A percentile compares a stretch with the other conserved stretches of the same genome.
phyloP scores from a whole-genome alignment of 1,140 invertebrate species.

The Melitaea cinxia region DNA sequence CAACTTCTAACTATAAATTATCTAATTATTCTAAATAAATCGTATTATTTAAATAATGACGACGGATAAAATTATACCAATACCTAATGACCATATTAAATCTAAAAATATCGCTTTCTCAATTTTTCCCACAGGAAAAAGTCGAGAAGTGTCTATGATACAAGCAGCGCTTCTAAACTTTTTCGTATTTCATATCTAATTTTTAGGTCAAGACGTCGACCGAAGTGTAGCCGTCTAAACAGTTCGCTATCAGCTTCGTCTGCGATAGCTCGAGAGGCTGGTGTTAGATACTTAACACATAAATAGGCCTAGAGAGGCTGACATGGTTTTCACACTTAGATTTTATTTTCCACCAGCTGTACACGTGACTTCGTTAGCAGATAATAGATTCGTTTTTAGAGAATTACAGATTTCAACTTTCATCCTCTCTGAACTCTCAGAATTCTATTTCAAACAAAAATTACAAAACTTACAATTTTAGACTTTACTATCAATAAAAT shows the following conservation, averaged over 20 bases:
- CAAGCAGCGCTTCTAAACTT: not conserved
- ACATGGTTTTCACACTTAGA: not conserved
- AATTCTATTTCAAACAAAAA: too few species aligned
- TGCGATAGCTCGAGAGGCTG: not conserved
- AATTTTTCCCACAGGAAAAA: not conserved
- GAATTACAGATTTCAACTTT: too few species aligned
- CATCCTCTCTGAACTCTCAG: too few species aligned
- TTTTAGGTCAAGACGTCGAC: slow-evolving; percentile 5
- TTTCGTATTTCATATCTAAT: slow-evolving; percentile 1
- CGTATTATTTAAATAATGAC: too few species aligned
- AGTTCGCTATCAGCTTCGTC: slow-evolving; percentile 1
- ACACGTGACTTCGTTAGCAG: not conserved
- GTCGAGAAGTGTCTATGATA: not conserved
- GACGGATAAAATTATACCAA: not conserved
- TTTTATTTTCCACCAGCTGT: too few species aligned
- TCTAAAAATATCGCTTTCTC: not conserved
- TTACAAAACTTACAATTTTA: too few species aligned
- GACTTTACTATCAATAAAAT: too few species aligned
- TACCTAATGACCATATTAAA: not conserved
- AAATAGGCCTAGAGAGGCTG: not conserved
- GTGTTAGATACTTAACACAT: not conserved
- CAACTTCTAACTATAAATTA: too few species aligned
- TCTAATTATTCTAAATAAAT: too few species aligned
- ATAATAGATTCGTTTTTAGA: too few species aligned
- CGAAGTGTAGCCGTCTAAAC: not conserved